These are phyloP conservation scores for Brachyptera risi DNA, from an alignment of 2,888 invertebrate genomes.

Conservation along the genomic window DNA sequence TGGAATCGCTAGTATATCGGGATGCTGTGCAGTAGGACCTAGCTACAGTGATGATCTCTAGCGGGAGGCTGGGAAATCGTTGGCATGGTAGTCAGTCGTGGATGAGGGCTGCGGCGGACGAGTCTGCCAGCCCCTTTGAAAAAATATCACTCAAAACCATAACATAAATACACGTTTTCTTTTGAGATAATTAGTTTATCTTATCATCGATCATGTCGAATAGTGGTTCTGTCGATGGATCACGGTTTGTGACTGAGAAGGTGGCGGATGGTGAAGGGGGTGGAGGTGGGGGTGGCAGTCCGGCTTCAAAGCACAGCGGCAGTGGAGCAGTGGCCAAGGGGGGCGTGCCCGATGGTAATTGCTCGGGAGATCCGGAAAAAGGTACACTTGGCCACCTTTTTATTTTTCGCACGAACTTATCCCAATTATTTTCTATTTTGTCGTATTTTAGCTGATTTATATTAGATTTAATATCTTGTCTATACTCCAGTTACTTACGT, in stretches of 20 bases:
- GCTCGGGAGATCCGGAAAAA: slow-evolving; percentile 21
- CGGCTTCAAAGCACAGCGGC: slow-evolving; percentile 24
- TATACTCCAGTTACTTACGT: no score
- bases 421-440: no score
- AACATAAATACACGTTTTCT: neutral
- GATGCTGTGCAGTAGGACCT: slow-evolving; percentile 6
- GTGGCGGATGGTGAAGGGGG: slow-evolving; percentile 29
- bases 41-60: slow-evolving; percentile 22
- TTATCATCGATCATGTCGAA: neutral
- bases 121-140: neutral
- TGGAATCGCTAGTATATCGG: neutral
- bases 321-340: slow-evolving; percentile 23
- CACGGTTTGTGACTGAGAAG: slow-evolving; percentile 35
- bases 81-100: slow-evolving; percentile 15
- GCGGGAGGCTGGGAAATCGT: slow-evolving; percentile 23
- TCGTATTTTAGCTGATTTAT: no score
- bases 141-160: no score
- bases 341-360: slow-evolving; percentile 28
- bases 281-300: slow-evolving; percentile 21
- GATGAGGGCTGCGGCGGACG: slow-evolving; percentile 11
- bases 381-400: slow-evolving; percentile 12
- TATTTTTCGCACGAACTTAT: no score
- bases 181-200: neutral
- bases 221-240: slow-evolving; percentile 24
- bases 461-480: no score